Evolutionary conservation across 2,888 invertebrate species (phyloP), one percentile per base, ranked within the genome.

Genomic region (Glaucopsyche alexis): DNA sequence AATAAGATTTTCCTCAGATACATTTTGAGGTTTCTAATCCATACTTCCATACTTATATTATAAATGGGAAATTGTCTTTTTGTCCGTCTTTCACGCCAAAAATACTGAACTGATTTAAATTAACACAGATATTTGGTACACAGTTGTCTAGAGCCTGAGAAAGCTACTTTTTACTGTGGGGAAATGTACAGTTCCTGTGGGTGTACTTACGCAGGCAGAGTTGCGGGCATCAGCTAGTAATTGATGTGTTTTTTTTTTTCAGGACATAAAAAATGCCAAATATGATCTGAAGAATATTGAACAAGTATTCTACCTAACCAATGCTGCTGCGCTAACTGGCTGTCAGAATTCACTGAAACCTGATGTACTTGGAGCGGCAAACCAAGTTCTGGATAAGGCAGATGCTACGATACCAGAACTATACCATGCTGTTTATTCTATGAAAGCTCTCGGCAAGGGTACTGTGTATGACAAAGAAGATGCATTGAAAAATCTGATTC

Each of bases 401-500:
- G 94, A 95, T 77, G 90, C 94, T 0, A 94, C 95, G 5, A 93
- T 96, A 47, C 88, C 94, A 40, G 97, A 97, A 75, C 84, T 98
- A 47, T 97, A 95, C 83, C 95, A 96, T 88, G 96, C 96, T 11
- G 93, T 96, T 14, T 95, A 94, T 79, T 93, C 96, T 0, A 87
- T 97, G 71, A 95, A 94, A 78, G 94, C 95, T 47, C 84, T 98
- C 0, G 96, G 96, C 0, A 94, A 96, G 78, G 93, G 91, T 45
- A 88, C 94, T 5, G 83, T 95, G 64, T 90, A 94, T 74, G 95
- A 95, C 80, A 94, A 94, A 66, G 93, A 94, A 40, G 97, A 96
- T 85, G 91, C 96, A 38, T 92, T 95, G 1, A 96, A 96, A 84
- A 94, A 95, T 77, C 88, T 98, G 50, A 95, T 96, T 82, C 95